phyloP scores from a whole-genome alignment of 2,797 vertebrate species.

The Falco rusticolus region DNA sequence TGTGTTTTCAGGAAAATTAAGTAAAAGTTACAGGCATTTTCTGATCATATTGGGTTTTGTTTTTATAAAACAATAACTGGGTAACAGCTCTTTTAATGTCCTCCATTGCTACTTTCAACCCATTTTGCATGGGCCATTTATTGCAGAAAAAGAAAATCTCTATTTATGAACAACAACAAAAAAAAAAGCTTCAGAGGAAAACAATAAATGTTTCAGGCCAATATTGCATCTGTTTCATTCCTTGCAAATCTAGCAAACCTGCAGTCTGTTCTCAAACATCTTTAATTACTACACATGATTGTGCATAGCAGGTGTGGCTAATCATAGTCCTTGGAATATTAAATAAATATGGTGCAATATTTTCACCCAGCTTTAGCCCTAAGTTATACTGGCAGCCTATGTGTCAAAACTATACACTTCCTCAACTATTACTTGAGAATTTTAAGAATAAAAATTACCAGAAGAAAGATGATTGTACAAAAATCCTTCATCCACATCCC shows the following conservation, averaged over 20 bases:
- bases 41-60: background rate
- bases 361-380: background rate
- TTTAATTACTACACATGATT: background rate
- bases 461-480: background rate
- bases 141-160: conserved; percentile 20
- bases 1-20: conserved; percentile 15
- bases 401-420: background rate
- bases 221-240: background rate
- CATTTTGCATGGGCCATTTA: conserved; percentile 41
- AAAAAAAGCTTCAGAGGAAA: background rate
- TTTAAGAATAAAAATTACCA: background rate
- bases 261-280: background rate
- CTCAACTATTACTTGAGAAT: background rate
- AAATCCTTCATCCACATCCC: background rate
- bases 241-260: background rate
- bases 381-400: background rate
- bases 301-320: background rate
- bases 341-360: background rate
- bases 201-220: background rate
- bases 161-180: background rate
- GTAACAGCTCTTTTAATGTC: conserved; percentile 10
- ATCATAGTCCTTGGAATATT: background rate
- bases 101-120: background rate
- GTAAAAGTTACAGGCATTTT: conserved; percentile 10
- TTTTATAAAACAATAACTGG: conserved; percentile 37